phyloP scores from a whole-genome alignment of 2,888 invertebrate genomes.

The Agapostemon virescens region DNA sequence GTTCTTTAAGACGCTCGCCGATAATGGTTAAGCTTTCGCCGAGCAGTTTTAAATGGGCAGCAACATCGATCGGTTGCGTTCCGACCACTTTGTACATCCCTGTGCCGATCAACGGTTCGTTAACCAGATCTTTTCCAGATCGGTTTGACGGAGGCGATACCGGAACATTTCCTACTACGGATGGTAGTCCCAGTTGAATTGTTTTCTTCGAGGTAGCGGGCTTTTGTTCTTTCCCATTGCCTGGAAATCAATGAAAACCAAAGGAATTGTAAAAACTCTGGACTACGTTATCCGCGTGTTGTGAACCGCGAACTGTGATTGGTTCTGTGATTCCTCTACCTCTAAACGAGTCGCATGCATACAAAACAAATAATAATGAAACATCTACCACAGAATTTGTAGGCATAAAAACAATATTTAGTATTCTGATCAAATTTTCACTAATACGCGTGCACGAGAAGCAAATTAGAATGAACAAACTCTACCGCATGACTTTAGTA shows the following conservation, averaged over 20 bases:
- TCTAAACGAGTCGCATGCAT: slow-evolving; percentile 49
- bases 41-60: slow-evolving; percentile 93
- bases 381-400: slow-evolving; percentile 53
- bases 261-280: slow-evolving; percentile 7
- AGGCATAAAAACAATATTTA: slow-evolving; percentile 41
- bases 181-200: slow-evolving; percentile 78
- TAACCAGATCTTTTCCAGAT: slow-evolving; percentile 76
- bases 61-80: slow-evolving; percentile 92
- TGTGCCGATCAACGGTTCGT: slow-evolving; percentile 78
- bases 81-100: slow-evolving; percentile 85
- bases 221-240: slow-evolving; percentile 73
- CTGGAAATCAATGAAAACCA: slow-evolving; percentile 62
- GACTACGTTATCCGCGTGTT: background rate
- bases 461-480: slow-evolving; percentile 55
- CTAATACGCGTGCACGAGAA: slow-evolving; percentile 66
- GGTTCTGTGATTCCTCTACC: slow-evolving; percentile 5
- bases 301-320: background rate
- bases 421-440: slow-evolving; percentile 32
- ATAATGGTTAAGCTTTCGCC: slow-evolving; percentile 97
- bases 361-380: slow-evolving; percentile 41
- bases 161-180: slow-evolving; percentile 74
- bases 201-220: slow-evolving; percentile 74
- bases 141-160: slow-evolving; percentile 75
- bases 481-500: slow-evolving; percentile 49
- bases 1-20: slow-evolving; percentile 95